These are phyloP conservation scores for Disparrhopalites patrizii DNA, from an alignment of 2,888 invertebrate species.

Conservation along the genomic window DNA sequence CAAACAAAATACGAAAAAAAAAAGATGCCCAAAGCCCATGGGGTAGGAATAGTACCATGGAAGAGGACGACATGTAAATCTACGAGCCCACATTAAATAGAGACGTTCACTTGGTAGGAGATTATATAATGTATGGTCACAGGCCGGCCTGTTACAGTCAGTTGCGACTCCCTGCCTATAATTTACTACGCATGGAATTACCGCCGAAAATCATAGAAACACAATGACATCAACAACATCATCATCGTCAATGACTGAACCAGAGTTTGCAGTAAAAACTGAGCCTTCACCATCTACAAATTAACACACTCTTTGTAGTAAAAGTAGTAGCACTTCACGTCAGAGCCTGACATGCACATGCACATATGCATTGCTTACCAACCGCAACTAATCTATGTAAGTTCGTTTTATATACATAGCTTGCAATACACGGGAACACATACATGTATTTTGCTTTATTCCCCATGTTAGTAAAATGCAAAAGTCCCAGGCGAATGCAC, in stretches of 20 bases:
- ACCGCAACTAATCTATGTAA: not conserved
- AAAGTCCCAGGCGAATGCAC: too few species aligned
- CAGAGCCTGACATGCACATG: too few species aligned
- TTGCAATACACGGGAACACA: not conserved
- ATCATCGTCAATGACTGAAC: not conserved
- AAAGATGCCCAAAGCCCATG: too few species aligned
- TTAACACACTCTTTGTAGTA: not conserved
- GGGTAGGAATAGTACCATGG: too few species aligned
- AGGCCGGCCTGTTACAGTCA: not conserved
- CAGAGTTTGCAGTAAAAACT: not conserved
- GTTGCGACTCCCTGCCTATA: not conserved
- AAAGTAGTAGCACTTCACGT: not conserved
- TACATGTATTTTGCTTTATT: too few species aligned
- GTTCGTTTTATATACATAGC: not conserved
- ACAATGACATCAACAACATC: slow-evolving; percentile 1
- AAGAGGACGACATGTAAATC: not conserved
- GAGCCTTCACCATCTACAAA: not conserved
- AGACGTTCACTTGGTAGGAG: slow-evolving; percentile 2
- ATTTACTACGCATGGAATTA: not conserved
- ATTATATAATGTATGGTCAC: not conserved
- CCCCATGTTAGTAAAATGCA: too few species aligned
- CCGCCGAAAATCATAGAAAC: not conserved
- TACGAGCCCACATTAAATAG: slow-evolving; percentile 1
- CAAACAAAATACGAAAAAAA: too few species aligned
- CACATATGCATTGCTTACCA: not conserved